phyloP scores from a whole-genome alignment of 2,888 invertebrate genomes.

The Romanomermis culicivorax region DNA sequence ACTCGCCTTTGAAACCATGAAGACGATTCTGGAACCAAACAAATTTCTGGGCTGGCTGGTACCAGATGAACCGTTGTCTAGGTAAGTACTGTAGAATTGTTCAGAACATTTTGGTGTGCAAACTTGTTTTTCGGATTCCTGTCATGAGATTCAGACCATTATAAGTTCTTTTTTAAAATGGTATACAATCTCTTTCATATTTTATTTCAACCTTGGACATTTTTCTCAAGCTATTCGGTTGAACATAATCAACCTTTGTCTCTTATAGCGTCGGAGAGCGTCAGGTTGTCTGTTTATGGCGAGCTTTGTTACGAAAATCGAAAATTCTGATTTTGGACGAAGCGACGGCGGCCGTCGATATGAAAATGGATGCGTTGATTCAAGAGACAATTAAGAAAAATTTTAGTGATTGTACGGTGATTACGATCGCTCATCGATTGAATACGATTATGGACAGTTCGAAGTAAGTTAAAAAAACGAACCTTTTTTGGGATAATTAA shows the following conservation, averaged over 20 bases:
- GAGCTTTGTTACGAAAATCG: conserved; percentile 30
- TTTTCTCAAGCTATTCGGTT: not conserved
- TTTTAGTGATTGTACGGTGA: conserved; percentile 62
- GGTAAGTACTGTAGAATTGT: too few relatives aligned
- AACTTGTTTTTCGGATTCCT: too few relatives aligned
- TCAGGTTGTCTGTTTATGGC: conserved; percentile 31
- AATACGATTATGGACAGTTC: conserved; percentile 60
- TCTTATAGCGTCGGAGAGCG: conserved; percentile 31
- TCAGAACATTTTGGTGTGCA: too few relatives aligned
- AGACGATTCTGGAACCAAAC: too few relatives aligned
- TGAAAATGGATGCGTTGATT: conserved; percentile 35
- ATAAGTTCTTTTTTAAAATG: too few relatives aligned
- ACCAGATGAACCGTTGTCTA: too few relatives aligned
- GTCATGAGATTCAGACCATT: too few relatives aligned
- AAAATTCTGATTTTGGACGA: conserved; percentile 45
- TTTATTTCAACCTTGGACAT: too few relatives aligned
- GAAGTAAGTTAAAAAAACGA: conserved; percentile 19
- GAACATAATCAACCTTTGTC: not conserved
- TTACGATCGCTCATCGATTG: conserved; percentile 75
- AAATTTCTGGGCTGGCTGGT: too few relatives aligned
- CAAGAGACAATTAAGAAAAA: conserved; percentile 61
- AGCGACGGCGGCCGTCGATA: conserved; percentile 35
- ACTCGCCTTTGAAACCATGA: too few relatives aligned
- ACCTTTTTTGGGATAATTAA: too few relatives aligned
- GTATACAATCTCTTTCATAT: too few relatives aligned